Evolutionary conservation across 2,888 invertebrate species (phyloP).

Genomic region (Colostygia pectinataria): DNA sequence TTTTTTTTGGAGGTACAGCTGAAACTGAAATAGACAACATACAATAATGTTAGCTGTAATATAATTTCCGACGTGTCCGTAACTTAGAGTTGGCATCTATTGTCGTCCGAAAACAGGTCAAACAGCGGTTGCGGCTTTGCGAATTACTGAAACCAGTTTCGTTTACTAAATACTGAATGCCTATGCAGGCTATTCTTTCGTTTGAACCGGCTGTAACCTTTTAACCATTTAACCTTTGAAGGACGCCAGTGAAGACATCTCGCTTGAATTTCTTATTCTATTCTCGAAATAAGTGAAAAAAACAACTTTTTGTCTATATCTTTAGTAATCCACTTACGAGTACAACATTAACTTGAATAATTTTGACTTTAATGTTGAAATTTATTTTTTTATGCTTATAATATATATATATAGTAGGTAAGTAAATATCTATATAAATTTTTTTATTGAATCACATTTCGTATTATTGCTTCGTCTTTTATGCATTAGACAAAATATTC

Average conservation of each 20-base stretch:
- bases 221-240: constrained; percentile 30
- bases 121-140: constrained; percentile 30
- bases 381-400: too few relatives aligned
- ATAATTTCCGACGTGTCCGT: constrained; percentile 27
- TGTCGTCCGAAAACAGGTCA: constrained; percentile 28
- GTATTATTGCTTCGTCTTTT: too few relatives aligned
- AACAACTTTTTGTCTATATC: too few relatives aligned
- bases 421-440: too few relatives aligned
- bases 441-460: too few relatives aligned
- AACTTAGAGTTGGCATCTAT: constrained; percentile 30
- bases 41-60: constrained; percentile 20
- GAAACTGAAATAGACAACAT: constrained; percentile 8
- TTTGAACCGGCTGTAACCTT: constrained; percentile 26
- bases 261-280: constrained; percentile 23
- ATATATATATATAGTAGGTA: too few relatives aligned
- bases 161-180: constrained; percentile 24
- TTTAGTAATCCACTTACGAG: too few relatives aligned
- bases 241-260: constrained; percentile 27
- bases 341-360: too few relatives aligned
- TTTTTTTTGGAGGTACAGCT: neutral
- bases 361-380: too few relatives aligned
- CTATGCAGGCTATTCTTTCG: constrained; percentile 9
- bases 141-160: constrained; percentile 28
- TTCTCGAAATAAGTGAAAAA: constrained; percentile 15
- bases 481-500: too few relatives aligned